Base-by-base conservation (phyloP, 1,140 invertebrate genomes). In the Cyphomyrmex costatus region DNA sequence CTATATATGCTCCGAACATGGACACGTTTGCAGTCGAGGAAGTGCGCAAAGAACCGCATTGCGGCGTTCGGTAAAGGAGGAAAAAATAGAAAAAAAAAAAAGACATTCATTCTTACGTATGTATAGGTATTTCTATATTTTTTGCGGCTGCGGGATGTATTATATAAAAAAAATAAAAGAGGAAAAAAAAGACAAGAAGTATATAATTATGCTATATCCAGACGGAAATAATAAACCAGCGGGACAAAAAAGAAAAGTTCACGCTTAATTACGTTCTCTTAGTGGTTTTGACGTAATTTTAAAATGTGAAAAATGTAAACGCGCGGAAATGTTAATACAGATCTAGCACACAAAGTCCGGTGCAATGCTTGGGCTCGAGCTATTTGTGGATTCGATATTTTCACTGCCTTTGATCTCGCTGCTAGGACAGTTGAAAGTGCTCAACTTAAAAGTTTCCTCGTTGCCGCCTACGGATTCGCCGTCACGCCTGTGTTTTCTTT, bases 381-480 rank as follows among this genome's bases (percentile, higher is more conserved):
- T 82, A 82, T 82, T 73, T 82, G 53, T 53, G 53, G 56, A 10
- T 73, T 73, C 66, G 51, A 60, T 82, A 82, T 82, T 82, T 82
- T 51, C 60, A 36, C 19, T 36, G 66, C 66, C 79, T 82, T 82
- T 82, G 79, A 82, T 82, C 79, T 73, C 51, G n/a, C 19, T 73
- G 78, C 73, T 82, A 21, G 66, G 66, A 73, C 70, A 60, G 79
- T 82, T 82, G 73, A 30, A 82, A 82, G 66, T 82, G 66, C 19
- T 46, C 66, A 16, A 60, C 66, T 73, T 71, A 58, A 71, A 82
- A 82, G 51, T 82, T 73, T 73, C 46, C 79, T 53, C 30, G 66
- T 58, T 82, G 53, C 65, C 79, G 66, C 79, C 79, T 82, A 82
- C 79, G 33, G 51, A 82, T 73, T 82, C 24, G 0, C 79, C 36